These are phyloP conservation scores for Callionymus lyra DNA, from an alignment of 2,113 vertebrate species.

Conservation along the genomic window DNA sequence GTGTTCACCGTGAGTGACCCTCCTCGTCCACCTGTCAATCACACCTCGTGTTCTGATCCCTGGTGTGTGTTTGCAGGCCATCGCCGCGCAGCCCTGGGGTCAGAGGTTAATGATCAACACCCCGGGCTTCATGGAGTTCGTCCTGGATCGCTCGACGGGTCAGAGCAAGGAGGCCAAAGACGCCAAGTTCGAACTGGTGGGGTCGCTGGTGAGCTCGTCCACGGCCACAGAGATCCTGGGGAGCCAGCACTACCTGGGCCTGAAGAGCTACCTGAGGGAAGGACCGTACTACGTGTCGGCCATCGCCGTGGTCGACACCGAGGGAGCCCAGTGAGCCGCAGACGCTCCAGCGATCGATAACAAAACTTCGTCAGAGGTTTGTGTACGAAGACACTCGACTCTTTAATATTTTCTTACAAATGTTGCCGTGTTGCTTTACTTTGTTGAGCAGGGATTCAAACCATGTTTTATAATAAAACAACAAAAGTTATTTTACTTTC, in stretches of 20 bases:
- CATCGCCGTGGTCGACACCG: conserved; percentile 75
- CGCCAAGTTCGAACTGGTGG: conserved; percentile 88
- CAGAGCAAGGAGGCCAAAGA: conserved; percentile 87
- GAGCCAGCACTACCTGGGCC: conserved; percentile 80
- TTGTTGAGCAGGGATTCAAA: too few species aligned
- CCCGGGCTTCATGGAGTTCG: conserved; percentile 88
- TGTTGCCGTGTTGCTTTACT: too few species aligned
- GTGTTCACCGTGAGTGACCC: conserved; percentile 83
- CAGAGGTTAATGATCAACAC: conserved; percentile 84
- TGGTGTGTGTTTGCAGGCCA: conserved; percentile 66
- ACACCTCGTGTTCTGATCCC: too few species aligned
- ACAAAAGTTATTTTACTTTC: too few species aligned
- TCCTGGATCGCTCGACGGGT: conserved; percentile 84
- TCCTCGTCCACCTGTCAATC: not conserved
- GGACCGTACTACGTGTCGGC: conserved; percentile 87
- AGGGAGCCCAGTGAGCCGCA: conserved; percentile 78
- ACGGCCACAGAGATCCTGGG: conserved; percentile 77
- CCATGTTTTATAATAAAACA: too few species aligned
- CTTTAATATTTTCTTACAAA: not conserved
- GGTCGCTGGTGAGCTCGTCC: conserved; percentile 77
- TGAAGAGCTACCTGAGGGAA: conserved; percentile 80
- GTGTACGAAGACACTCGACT: too few species aligned
- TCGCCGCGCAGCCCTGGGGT: conserved; percentile 85
- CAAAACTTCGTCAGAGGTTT: too few species aligned
- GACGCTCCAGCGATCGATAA: not conserved